Conservation (phyloP, 2,113 vertebrate genomes). For the Madoqua kirkii region DNA sequence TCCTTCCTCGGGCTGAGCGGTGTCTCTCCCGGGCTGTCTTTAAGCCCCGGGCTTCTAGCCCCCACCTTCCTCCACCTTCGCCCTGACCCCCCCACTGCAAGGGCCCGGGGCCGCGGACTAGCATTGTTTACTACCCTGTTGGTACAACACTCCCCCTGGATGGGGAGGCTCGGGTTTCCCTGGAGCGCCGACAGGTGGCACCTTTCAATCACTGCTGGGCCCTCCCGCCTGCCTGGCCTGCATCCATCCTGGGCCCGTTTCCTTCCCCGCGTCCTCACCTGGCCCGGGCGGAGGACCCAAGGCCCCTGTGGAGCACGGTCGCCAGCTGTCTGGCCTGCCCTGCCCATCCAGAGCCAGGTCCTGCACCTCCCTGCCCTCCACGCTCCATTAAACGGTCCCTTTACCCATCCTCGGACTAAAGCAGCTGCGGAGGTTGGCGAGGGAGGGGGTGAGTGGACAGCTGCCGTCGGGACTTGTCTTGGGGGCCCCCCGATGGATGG, state of each 20-base stretch:
- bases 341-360: neutral
- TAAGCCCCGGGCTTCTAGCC: neutral
- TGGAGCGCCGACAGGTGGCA: conserved; percentile 68
- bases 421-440: conserved; percentile 35
- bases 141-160: conserved; percentile 67
- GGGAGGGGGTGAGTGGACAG: neutral
- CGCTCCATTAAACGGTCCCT: neutral
- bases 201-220: conserved; percentile 66
- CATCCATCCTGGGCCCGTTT: neutral
- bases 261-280: neutral
- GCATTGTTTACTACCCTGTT: conserved; percentile 75
- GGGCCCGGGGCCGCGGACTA: neutral
- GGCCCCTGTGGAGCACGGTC: neutral
- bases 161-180: conserved; percentile 69
- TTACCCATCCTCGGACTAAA: neutral
- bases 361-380: neutral
- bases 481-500: neutral
- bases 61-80: neutral
- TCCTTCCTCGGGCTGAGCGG: neutral
- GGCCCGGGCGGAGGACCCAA: neutral
- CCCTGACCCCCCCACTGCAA: neutral
- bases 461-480: neutral
- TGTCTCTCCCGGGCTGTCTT: neutral
- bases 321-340: neutral
- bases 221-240: neutral